Conservation (phyloP, 2,113 vertebrate genomes). For the Cyanoramphus novaezelandiae region DNA sequence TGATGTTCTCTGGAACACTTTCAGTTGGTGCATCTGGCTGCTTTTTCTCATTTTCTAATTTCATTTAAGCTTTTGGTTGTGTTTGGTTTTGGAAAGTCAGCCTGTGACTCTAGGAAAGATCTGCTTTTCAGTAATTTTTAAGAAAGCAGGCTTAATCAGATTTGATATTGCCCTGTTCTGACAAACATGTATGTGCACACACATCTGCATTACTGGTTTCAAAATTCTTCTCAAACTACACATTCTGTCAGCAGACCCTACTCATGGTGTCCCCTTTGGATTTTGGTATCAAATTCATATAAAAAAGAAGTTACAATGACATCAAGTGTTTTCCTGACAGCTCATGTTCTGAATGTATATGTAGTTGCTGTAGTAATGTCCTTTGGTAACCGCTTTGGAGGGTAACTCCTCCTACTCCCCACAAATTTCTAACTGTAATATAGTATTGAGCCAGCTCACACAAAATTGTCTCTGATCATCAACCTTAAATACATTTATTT, state of each 20-base stretch:
- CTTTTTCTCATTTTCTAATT: neutral
- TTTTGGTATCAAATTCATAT: neutral
- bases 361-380: neutral
- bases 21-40: neutral
- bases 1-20: neutral
- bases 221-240: neutral
- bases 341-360: neutral
- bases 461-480: neutral
- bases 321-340: neutral
- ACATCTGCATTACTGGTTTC: neutral
- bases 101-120: neutral
- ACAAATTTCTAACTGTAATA: neutral
- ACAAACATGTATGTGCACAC: neutral
- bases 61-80: neutral
- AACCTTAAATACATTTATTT: neutral
- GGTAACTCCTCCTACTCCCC: neutral
- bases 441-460: neutral
- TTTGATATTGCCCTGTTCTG: neutral
- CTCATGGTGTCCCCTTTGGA: neutral
- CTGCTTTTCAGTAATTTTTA: neutral
- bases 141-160: neutral
- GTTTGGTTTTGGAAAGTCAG: neutral
- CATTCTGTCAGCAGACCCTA: neutral
- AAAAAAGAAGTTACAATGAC: neutral
- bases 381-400: neutral